Evolutionary conservation across 2,888 invertebrate genomes (phyloP).

Genomic region (Morinoia aosen): DNA sequence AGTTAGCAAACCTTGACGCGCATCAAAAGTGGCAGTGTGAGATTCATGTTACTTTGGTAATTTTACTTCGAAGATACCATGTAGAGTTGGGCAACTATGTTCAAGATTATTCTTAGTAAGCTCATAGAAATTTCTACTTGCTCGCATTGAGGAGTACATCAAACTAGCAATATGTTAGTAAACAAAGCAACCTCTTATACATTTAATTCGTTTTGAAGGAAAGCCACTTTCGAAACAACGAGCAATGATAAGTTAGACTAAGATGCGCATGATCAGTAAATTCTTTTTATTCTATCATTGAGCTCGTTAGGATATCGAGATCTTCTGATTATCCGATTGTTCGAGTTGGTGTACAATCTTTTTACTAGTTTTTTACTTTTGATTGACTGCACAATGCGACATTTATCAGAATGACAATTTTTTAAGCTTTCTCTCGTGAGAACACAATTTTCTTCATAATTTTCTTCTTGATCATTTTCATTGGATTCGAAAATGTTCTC

Average conservation of each 20-base stretch:
- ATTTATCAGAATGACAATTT: slow-evolving; percentile 45
- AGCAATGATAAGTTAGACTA: background rate
- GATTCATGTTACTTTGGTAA: background rate
- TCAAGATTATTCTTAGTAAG: slow-evolving; percentile 47
- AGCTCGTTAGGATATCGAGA: slow-evolving; percentile 28
- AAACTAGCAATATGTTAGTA: background rate
- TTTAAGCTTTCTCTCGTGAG: background rate
- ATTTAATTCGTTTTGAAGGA: background rate
- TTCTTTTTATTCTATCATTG: slow-evolving; percentile 49
- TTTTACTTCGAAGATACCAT: background rate
- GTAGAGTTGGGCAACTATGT: slow-evolving; percentile 35
- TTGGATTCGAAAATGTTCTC: slow-evolving; percentile 38
- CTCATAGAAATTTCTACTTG: slow-evolving; percentile 1
- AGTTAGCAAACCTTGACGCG: background rate
- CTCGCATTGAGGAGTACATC: background rate
- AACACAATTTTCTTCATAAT: background rate
- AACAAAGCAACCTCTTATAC: background rate
- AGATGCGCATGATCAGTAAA: slow-evolving; percentile 5
- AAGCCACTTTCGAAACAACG: background rate
- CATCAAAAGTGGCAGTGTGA: slow-evolving; percentile 44
- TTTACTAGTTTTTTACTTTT: slow-evolving; percentile 38
- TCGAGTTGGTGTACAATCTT: slow-evolving; percentile 38
- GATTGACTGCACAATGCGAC: slow-evolving; percentile 44
- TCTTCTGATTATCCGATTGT: slow-evolving; percentile 15
- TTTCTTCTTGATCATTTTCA: background rate